Percentiles rank a stretch among this genome's conserved stretches.
phyloP scores from a whole-genome alignment of 2,113 vertebrate genomes.

The Syrmaticus mikado region DNA sequence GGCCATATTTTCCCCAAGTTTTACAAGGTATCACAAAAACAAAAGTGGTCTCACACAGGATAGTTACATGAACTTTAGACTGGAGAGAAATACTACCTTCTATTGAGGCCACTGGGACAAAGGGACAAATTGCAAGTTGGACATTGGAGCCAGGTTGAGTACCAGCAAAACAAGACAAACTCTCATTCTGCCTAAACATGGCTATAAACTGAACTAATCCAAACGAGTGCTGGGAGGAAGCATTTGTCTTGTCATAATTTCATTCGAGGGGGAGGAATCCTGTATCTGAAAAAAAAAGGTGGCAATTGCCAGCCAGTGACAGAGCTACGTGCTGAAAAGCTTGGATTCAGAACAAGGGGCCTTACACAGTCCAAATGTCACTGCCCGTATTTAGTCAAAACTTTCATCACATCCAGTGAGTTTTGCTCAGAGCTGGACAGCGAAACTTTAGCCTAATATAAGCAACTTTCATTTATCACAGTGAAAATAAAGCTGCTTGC shows the following conservation, averaged over 20 bases:
- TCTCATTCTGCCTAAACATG: neutral
- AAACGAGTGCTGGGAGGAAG: neutral
- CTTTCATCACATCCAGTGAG: neutral
- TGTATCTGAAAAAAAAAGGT: neutral
- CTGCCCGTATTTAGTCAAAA: neutral
- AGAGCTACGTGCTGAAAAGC: neutral
- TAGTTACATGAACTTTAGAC: neutral
- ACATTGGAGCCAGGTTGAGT: neutral
- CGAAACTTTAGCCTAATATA: neutral
- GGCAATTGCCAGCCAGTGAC: neutral
- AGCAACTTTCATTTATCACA: neutral
- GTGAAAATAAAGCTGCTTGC: neutral
- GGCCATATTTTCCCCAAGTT: neutral
- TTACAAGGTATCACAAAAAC: neutral
- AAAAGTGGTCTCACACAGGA: neutral
- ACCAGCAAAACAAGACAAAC: neutral
- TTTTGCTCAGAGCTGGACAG: neutral
- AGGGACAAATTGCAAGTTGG: neutral
- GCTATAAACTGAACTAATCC: neutral
- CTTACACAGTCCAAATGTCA: neutral
- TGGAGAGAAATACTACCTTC: neutral
- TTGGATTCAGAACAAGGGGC: neutral
- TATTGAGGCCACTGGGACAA: neutral
- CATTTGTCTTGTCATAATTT: neutral
- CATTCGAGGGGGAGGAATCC: rapidly evolving